Conservation (phyloP, 2,888 invertebrate genomes). For the Pimpla rufipes region DNA sequence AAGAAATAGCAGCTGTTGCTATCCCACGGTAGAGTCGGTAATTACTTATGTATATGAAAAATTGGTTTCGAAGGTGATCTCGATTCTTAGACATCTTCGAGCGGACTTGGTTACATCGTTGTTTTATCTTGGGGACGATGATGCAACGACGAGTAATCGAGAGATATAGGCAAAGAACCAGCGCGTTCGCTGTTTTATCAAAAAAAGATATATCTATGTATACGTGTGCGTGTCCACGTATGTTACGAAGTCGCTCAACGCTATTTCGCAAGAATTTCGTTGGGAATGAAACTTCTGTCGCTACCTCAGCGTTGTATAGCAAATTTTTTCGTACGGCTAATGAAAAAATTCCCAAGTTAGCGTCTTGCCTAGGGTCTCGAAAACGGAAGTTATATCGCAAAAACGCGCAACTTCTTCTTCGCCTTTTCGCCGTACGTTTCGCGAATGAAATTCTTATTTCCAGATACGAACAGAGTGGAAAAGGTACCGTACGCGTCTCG, state of each 20-base stretch:
- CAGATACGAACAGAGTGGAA: background rate
- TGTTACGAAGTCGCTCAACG: background rate
- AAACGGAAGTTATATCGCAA: background rate
- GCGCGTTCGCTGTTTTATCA: background rate
- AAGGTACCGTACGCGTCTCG: background rate
- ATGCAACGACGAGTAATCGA: background rate
- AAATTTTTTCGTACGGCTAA: background rate
- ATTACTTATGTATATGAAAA: background rate
- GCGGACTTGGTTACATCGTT: background rate
- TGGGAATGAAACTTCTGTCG: background rate
- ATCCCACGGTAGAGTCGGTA: background rate
- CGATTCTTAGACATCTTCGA: background rate
- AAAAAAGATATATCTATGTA: background rate
- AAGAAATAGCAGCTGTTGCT: background rate
- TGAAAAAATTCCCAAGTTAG: conserved; percentile 9
- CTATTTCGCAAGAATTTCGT: background rate
- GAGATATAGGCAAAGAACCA: background rate
- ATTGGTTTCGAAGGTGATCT: background rate
- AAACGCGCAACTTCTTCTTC: background rate
- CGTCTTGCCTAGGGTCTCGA: background rate
- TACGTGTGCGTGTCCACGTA: background rate
- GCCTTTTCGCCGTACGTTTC: background rate
- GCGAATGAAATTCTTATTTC: conserved; percentile 4
- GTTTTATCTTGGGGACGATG: background rate
- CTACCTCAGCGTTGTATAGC: background rate